Conservation (phyloP, 2,797 vertebrate genomes). For the Botia almorhae region DNA sequence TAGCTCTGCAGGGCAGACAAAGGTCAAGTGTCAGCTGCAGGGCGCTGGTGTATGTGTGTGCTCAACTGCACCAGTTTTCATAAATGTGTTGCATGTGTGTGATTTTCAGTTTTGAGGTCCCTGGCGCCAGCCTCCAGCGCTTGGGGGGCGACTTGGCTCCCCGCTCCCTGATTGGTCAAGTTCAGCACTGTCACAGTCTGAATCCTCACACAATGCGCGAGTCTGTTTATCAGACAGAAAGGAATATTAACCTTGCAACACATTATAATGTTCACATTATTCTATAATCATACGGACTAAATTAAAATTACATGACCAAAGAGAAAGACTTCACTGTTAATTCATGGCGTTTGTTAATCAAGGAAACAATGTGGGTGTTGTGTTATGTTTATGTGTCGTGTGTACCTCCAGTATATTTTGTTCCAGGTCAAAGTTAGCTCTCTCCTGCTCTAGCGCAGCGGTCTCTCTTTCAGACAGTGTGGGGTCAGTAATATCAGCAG, state of each 20-base stretch:
- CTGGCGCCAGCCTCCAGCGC: slow-evolving; percentile 79
- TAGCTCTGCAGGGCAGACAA: too few species aligned
- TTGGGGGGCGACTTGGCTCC: slow-evolving; percentile 85
- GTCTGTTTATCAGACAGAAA: slow-evolving; percentile 63
- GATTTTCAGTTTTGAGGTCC: slow-evolving; percentile 54
- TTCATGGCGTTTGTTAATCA: too few species aligned
- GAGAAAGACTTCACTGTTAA: too few species aligned
- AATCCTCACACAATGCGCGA: slow-evolving; percentile 84
- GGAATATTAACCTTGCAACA: not conserved
- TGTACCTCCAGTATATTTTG: slow-evolving; percentile 72
- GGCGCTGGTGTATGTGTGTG: slow-evolving; percentile 25
- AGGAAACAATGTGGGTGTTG: not conserved
- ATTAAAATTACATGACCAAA: too few species aligned
- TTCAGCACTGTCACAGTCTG: slow-evolving; percentile 92
- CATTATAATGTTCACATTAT: not conserved
- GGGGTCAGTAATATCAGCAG: slow-evolving; percentile 81
- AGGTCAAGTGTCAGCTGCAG: too few species aligned
- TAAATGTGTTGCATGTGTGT: not conserved
- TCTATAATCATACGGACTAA: too few species aligned
- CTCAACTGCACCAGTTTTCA: slow-evolving; percentile 42
- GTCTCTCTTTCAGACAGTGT: slow-evolving; percentile 86
- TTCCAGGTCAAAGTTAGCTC: slow-evolving; percentile 81
- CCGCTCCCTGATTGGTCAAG: slow-evolving; percentile 89
- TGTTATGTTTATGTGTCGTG: not conserved
- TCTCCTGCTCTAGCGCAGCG: slow-evolving; percentile 77